These are phyloP conservation scores for Eupithecia dodoneata DNA, from an alignment of 2,888 invertebrate species.

Conservation along the genomic window DNA sequence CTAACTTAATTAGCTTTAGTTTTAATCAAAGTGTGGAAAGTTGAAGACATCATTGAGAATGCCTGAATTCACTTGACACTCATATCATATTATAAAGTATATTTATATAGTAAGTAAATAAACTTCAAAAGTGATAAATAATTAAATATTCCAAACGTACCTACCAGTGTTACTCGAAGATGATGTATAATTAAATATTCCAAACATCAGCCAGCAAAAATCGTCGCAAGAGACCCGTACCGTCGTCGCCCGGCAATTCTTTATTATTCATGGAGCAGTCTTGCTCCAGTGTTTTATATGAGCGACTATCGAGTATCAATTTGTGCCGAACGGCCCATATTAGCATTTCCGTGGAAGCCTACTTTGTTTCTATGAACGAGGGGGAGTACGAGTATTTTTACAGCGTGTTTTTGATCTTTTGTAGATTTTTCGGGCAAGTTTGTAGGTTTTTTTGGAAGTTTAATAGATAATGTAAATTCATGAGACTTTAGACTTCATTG, in stretches of 20 bases:
- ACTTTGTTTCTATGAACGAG: constrained; percentile 69
- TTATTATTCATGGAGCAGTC: constrained; percentile 83
- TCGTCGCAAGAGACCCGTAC: constrained; percentile 43
- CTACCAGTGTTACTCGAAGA: background rate
- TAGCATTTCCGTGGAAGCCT: constrained; percentile 76
- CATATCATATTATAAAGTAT: too few species aligned
- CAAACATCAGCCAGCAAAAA: constrained; percentile 2
- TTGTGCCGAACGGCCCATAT: constrained; percentile 78
- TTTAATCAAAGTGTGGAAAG: too few species aligned
- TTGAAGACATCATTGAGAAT: too few species aligned
- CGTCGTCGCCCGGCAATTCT: constrained; percentile 76
- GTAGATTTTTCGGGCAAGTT: background rate
- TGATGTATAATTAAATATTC: background rate
- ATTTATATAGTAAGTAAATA: too few species aligned
- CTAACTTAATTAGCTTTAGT: too few species aligned
- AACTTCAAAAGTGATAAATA: background rate
- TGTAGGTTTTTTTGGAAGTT: background rate
- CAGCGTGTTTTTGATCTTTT: constrained; percentile 29
- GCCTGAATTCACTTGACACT: too few species aligned
- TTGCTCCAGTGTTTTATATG: constrained; percentile 83
- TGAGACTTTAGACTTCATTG: background rate
- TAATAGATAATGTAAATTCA: background rate
- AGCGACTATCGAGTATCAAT: constrained; percentile 85
- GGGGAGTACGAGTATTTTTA: constrained; percentile 44
- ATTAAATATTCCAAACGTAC: background rate